A percentile compares a stretch with the other conserved stretches of the same genome.
These are phyloP conservation scores for Otus sunia DNA, from an alignment of 2,113 vertebrate genomes.

Conservation along the genomic window DNA sequence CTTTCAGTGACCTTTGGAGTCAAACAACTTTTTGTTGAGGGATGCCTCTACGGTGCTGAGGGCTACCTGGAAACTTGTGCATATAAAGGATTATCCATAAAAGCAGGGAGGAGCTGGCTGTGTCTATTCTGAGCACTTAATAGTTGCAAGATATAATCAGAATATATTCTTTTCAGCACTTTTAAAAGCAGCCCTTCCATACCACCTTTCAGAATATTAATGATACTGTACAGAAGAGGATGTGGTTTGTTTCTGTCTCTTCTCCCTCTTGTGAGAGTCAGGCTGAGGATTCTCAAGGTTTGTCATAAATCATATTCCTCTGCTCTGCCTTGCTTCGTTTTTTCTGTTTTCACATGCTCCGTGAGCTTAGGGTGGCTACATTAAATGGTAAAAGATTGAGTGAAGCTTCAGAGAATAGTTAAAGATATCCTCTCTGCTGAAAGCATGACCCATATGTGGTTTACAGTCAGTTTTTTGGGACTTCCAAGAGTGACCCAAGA, in stretches of 20 bases:
- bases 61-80: background rate
- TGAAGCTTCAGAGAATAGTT: background rate
- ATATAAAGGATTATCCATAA: fast-evolving
- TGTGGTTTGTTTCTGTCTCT: background rate
- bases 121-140: background rate
- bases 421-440: background rate
- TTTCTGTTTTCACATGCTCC: background rate
- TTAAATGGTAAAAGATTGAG: background rate
- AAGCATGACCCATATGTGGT: background rate
- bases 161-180: background rate
- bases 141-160: background rate
- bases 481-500: background rate
- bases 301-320: background rate
- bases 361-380: background rate
- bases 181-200: background rate
- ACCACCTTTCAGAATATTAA: background rate
- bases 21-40: background rate
- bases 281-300: background rate
- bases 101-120: background rate
- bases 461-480: background rate
- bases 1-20: background rate
- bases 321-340: background rate
- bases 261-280: background rate
- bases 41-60: background rate
- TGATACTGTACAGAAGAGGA: background rate